Base-by-base conservation (phyloP, 2,113 vertebrate species). In the Sinocyclocheilus grahami region DNA sequence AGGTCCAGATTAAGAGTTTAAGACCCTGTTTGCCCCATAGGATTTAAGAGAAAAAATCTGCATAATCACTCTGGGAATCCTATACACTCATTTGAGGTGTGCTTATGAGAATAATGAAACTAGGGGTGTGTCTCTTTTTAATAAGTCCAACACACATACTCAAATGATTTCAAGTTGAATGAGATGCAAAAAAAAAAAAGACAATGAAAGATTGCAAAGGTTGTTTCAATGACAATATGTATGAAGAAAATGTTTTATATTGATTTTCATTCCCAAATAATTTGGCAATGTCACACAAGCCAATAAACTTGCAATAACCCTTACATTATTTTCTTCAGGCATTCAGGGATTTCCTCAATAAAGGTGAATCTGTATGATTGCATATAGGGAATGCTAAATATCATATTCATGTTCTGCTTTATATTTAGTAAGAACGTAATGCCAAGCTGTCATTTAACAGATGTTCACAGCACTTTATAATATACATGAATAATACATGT, bases 1-100 rank as follows among this genome's bases (percentile, higher is more conserved):
- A 16, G 58, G 55, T 65, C 33, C 30, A 24, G 78, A 60, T 81
- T 81, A 81, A 63, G 33, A 81, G 22, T 5, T 81, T 81, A 81
- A 65, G 18, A 79, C 77, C 24, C 18, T 22, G 60, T 37, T 79
- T 77, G 18, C 53, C 53, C 30, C 18, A 13, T 20, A 33, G 16
- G 18, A 60, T 2, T 60, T 58, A 37, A 37, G 18, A 37, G 53
- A 79, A 79, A 60, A 58, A 76, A 71, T 60, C 30, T n/a, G 24
- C 46, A 53, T 53, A 77, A 53, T 77, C 22, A 14, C 51, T 30
- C 24, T 16, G 1, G 48, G 42, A 48, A 76, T 76, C 11, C 14
- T 76, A 48, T 78, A 24, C 75, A 18, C 13, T 53, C 20, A 18
- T 53, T 53, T 78, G n/a, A 78, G 2, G 46, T 46, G 37, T 46